Conservation (phyloP, 2,113 vertebrate species). For the Furnarius figulus region DNA sequence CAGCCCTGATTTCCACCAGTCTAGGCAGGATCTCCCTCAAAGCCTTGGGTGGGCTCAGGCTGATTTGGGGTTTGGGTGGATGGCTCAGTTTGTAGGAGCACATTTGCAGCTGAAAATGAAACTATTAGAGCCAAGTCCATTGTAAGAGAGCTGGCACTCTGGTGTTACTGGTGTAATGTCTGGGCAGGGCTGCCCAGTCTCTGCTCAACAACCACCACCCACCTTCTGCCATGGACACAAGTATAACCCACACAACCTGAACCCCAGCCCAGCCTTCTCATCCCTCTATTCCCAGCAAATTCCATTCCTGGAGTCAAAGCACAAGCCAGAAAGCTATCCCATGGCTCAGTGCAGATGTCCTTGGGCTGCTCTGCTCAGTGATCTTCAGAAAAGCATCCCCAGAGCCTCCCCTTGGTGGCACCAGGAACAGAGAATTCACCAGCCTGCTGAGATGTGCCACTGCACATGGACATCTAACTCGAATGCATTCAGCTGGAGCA, state of each 20-base stretch:
- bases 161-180: not conserved
- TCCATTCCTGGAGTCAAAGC: not conserved
- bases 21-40: not conserved
- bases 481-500: not conserved
- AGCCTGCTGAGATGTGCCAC: not conserved
- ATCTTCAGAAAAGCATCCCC: not conserved
- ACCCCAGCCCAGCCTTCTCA: not conserved
- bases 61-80: not conserved
- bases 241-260: accelerated
- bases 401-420: not conserved
- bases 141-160: accelerated
- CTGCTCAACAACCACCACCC: not conserved
- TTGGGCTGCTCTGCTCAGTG: not conserved
- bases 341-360: not conserved
- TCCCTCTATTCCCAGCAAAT: not conserved
- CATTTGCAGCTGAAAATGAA: not conserved
- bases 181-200: not conserved
- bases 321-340: accelerated
- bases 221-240: not conserved
- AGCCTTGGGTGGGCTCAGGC: not conserved
- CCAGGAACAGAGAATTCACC: not conserved
- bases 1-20: not conserved
- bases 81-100: not conserved
- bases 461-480: not conserved
- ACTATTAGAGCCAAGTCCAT: not conserved